Percentiles rank a stretch among this genome's conserved stretches.
These are phyloP conservation scores for Anas platyrhynchos DNA, from an alignment of 2,113 vertebrate species.

Conservation along the genomic window DNA sequence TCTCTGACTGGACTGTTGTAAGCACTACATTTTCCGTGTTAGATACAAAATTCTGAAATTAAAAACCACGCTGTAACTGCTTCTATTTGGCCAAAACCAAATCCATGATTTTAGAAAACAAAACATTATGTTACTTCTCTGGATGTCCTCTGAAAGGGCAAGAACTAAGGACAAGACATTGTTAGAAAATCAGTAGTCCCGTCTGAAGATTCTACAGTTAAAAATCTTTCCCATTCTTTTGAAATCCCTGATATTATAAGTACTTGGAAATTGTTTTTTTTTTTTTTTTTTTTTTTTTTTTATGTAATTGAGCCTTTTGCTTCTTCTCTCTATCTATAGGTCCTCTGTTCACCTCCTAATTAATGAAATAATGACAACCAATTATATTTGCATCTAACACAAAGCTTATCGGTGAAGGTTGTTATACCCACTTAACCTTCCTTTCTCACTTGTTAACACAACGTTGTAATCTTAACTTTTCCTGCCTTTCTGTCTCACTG, in stretches of 20 bases:
- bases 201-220: background rate
- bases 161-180: background rate
- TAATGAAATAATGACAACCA: constrained; percentile 12
- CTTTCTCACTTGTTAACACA: background rate
- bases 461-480: background rate
- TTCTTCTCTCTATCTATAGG: background rate
- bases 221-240: background rate
- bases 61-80: background rate
- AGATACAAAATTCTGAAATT: background rate
- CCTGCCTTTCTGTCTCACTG: background rate
- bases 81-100: background rate
- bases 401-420: background rate
- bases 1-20: background rate
- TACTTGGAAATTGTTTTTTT: background rate
- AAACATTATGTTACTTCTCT: background rate
- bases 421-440: background rate
- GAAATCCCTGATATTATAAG: background rate
- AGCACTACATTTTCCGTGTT: background rate
- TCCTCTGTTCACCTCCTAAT: background rate
- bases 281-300: background rate
- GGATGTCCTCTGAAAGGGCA: background rate
- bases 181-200: background rate
- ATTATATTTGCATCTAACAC: background rate
- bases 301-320: background rate
- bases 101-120: background rate